These are phyloP conservation scores for Pangasianodon hypophthalmus DNA, from an alignment of 2,113 vertebrate genomes.

Conservation along the genomic window DNA sequence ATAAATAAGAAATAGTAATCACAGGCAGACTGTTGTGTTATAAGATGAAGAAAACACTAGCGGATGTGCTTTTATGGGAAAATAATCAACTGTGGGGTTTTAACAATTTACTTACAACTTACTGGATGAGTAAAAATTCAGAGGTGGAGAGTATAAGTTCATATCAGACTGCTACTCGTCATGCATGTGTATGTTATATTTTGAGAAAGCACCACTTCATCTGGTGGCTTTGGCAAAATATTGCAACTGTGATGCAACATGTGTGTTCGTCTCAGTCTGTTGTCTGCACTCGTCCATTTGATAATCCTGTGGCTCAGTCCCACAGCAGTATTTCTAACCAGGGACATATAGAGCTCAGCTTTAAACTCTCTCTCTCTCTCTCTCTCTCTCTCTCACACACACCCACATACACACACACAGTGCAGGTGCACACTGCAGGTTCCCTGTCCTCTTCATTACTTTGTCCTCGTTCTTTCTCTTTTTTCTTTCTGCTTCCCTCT, in stretches of 20 bases:
- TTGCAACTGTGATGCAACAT: conserved; percentile 17
- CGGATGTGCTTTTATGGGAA: neutral
- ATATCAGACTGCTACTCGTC: neutral
- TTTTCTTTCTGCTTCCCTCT: neutral
- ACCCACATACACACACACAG: neutral
- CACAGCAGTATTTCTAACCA: neutral
- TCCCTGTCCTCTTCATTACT: neutral
- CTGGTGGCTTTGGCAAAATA: neutral
- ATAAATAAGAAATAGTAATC: neutral
- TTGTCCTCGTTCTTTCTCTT: neutral
- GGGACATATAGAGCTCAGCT: neutral
- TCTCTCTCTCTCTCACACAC: neutral
- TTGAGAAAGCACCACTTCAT: conserved; percentile 5
- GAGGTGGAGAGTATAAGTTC: neutral
- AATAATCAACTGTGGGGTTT: neutral
- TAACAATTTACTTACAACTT: neutral
- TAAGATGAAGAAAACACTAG: neutral
- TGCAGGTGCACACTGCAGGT: neutral
- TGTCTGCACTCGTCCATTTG: neutral
- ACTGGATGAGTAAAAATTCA: neutral
- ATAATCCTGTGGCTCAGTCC: conserved; percentile 5
- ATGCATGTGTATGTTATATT: conserved; percentile 6
- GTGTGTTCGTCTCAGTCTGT: neutral
- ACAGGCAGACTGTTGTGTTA: neutral
- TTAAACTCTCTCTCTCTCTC: neutral